Evolutionary conservation across 1,140 invertebrate species (phyloP).

Genomic region (Mercenaria mercenaria): DNA sequence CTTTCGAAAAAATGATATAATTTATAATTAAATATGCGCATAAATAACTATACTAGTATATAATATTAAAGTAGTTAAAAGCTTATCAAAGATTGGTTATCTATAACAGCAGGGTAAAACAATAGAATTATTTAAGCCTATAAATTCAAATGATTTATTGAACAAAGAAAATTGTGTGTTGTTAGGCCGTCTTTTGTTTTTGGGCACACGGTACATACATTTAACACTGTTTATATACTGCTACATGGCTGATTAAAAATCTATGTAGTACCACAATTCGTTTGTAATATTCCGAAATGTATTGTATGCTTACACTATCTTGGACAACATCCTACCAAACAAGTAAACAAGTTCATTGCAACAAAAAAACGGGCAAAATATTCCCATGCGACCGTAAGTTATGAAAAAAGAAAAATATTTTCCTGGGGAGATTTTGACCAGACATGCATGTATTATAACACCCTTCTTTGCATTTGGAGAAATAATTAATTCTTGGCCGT

Average conservation of each 20-base stretch:
- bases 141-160: not conserved
- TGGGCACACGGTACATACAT: not conserved
- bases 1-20: no score
- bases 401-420: not conserved
- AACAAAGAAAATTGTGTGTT: not conserved
- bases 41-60: no score
- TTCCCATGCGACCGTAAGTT: not conserved
- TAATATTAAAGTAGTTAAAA: not conserved
- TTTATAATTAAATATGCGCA: no score
- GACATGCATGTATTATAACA: no score
- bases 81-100: not conserved
- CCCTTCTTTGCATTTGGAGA: no score
- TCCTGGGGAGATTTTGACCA: no score
- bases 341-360: no score
- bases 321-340: no score
- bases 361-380: no score
- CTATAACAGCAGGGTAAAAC: not conserved
- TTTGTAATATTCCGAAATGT: not conserved
- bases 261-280: no score
- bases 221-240: not conserved
- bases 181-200: conserved; percentile 4
- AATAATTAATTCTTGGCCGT: no score
- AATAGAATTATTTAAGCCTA: not conserved
- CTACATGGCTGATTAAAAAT: not conserved
- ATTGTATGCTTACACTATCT: not conserved